A percentile compares a stretch with the other conserved stretches of the same genome.
Evolutionary conservation across 2,113 vertebrate genomes (phyloP).

Genomic region (Python bivittatus): DNA sequence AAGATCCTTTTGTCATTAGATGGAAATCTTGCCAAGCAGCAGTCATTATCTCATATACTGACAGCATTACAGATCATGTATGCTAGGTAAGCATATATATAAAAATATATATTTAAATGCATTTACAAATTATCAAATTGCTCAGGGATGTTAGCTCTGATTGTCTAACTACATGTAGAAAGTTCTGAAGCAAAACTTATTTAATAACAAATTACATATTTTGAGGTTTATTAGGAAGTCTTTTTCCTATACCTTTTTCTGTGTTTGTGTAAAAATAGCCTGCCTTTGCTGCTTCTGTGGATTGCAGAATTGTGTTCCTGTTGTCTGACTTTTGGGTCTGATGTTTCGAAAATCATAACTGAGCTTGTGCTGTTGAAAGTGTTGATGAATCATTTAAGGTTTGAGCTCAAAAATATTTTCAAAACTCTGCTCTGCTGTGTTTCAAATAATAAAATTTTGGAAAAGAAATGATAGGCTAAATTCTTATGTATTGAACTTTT

Average conservation of each 20-base stretch:
- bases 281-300: neutral
- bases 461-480: neutral
- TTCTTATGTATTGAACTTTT: neutral
- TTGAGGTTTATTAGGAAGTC: neutral
- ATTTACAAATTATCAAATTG: neutral
- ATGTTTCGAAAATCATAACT: neutral
- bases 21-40: conserved; percentile 93
- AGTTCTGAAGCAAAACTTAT: neutral
- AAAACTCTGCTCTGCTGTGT: neutral
- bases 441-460: neutral
- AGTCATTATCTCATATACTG: conserved; percentile 91
- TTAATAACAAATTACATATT: neutral
- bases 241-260: neutral
- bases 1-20: conserved; percentile 96
- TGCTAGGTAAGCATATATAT: conserved; percentile 82
- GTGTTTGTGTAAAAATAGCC: neutral
- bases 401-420: neutral
- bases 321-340: neutral
- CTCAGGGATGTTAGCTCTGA: neutral
- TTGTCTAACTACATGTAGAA: accelerated
- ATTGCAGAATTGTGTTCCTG: neutral
- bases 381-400: neutral
- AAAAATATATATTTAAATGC: neutral
- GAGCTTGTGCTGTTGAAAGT: neutral
- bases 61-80: conserved; percentile 95